Base-by-base conservation (phyloP, 2,888 invertebrate species). In the Chironomus tentans region DNA sequence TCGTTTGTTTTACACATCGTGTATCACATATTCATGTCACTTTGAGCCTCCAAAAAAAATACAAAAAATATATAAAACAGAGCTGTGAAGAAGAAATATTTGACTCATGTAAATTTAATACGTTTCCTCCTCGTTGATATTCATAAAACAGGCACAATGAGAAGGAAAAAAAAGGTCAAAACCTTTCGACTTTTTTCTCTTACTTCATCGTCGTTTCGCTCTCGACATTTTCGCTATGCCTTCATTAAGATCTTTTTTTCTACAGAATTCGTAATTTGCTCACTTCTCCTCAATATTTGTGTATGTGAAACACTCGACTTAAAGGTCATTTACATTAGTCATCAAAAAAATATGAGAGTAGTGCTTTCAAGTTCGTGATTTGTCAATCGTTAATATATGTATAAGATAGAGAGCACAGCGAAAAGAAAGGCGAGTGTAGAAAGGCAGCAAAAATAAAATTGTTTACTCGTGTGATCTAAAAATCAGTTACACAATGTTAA, bases 51-150 rank as follows among this genome's bases (percentile, higher is more conserved):
- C 38, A 38, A 38, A 38, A 38, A 38, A 38, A 38, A n/a, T n/a
- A n/a, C n/a, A n/a, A n/a, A 38, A 38, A 2, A 38, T 38, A 38
- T 38, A 38, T 28, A 28, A 28, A 28, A 10, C 38, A 38, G 38
- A 38, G 38, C 38, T 38, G 38, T 38, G 38, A 38, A 38, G 38
- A 38, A 38, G 38, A 46, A 62, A 73, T 38, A 73, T 73, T 73
- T 62, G 72, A 73, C 38, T 73, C 72, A 72, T 61, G 61, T 62
- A 28, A 62, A 62, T 73, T 73, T 73, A 62, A 73, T 73, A 18
- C 62, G 65, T 65, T 65, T 65, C 65, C 65, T 65, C 65, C 13
- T 65, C 21, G 24, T 24, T 21, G 21, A 24, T 24, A 65, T 65
- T 65, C 24, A 24, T 22, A 65, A 18, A 65, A 24, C 18, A 65